Percentiles rank a stretch among this genome's conserved stretches.
Conservation (phyloP, 1,140 invertebrate species). For the Drosophila melanogaster region DNA sequence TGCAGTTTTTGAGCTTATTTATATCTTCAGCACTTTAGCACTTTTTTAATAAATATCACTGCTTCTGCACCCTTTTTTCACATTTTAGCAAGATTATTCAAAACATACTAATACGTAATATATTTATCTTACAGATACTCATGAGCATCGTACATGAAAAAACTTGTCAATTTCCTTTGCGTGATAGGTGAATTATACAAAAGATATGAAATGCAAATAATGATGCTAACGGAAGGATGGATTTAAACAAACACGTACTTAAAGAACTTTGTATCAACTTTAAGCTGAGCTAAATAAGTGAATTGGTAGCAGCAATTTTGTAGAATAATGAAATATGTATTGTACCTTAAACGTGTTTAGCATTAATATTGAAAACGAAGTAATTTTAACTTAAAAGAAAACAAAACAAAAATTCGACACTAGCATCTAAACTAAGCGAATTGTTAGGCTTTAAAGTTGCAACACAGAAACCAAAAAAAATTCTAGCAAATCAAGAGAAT, state of each 20-base stretch:
- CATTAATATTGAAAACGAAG: constrained; percentile 74
- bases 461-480: constrained; percentile 42
- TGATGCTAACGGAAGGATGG: constrained; percentile 45
- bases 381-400: constrained; percentile 63
- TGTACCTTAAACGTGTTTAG: constrained; percentile 80
- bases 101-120: neutral
- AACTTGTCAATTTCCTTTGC: constrained; percentile 85
- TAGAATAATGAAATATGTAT: constrained; percentile 82
- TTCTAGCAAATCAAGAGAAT: constrained; percentile 27
- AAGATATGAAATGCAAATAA: constrained; percentile 42
- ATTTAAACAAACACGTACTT: constrained; percentile 56
- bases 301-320: constrained; percentile 78
- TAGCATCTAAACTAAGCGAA: constrained; percentile 68
- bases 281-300: constrained; percentile 79
- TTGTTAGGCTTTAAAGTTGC: constrained; percentile 78
- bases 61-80: neutral
- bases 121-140: constrained; percentile 77
- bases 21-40: too few species aligned
- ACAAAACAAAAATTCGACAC: constrained; percentile 43
- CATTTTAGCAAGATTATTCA: neutral
- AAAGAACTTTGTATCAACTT: constrained; percentile 80
- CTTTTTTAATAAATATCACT: neutral
- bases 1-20: too few species aligned
- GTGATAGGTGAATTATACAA: constrained; percentile 84
- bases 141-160: constrained; percentile 85